phyloP scores from a whole-genome alignment of 2,113 vertebrate species.

The Periophthalmus modestus region DNA sequence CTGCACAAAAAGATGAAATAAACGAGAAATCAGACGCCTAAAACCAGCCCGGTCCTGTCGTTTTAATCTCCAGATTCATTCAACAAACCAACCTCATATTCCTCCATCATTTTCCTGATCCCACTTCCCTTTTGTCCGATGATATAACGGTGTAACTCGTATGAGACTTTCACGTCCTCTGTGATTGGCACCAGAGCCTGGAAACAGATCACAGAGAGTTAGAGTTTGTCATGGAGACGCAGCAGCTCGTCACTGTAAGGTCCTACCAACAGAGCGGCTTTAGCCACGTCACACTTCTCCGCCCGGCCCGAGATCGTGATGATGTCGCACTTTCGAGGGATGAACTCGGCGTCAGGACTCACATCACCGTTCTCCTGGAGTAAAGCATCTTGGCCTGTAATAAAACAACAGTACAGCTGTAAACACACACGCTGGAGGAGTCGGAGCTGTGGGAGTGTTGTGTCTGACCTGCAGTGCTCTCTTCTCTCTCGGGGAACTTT shows the following conservation, averaged over 20 bases:
- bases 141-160: constrained; percentile 84
- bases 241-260: no score
- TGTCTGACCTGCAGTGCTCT: constrained; percentile 70
- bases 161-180: constrained; percentile 78
- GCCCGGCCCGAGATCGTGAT: constrained; percentile 76
- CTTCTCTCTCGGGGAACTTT: constrained; percentile 84
- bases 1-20: constrained; percentile 40
- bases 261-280: constrained; percentile 77
- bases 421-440: neutral
- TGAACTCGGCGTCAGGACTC: constrained; percentile 70
- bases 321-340: constrained; percentile 79
- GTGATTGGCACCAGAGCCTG: constrained; percentile 83
- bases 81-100: constrained; percentile 74
- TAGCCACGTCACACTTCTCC: constrained; percentile 80
- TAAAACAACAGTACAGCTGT: neutral
- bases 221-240: neutral
- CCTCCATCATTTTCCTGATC: constrained; percentile 87
- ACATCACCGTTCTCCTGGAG: constrained; percentile 76
- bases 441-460: neutral
- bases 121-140: constrained; percentile 84
- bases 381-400: constrained; percentile 70
- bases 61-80: neutral
- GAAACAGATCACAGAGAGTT: neutral
- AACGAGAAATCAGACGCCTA: no score
- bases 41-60: neutral